A percentile compares a stretch with the other conserved stretches of the same genome.
Evolutionary conservation across 2,113 vertebrate species (phyloP).

Genomic region (Dicentrarchus labrax): DNA sequence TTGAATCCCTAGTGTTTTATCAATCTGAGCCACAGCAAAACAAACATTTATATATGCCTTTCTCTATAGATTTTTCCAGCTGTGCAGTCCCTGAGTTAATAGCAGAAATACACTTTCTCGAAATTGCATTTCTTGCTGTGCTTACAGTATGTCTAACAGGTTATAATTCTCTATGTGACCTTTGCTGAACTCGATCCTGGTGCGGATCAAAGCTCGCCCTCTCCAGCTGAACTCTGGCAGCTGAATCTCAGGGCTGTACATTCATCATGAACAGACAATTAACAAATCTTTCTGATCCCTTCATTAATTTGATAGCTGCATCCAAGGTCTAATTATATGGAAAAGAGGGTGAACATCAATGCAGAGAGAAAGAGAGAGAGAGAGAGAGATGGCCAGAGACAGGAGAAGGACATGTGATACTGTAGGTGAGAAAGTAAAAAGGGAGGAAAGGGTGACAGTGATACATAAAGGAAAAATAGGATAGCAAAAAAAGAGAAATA

Average conservation of each 20-base stretch:
- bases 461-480: constrained; percentile 13
- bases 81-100: not conserved
- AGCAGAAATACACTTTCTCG: not conserved
- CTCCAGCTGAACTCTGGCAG: constrained; percentile 4
- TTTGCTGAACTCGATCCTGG: constrained; percentile 24
- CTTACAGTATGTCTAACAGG: not conserved
- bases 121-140: not conserved
- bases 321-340: constrained; percentile 6
- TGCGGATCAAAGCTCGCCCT: constrained; percentile 39
- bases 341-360: constrained; percentile 14
- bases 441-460: constrained; percentile 15
- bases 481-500: constrained; percentile 18
- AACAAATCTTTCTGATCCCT: constrained; percentile 38
- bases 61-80: not conserved
- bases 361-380: not conserved
- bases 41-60: not conserved
- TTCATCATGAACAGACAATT: constrained; percentile 11
- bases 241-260: not conserved
- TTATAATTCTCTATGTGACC: constrained; percentile 11
- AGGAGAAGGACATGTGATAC: not conserved
- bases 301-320: constrained; percentile 35
- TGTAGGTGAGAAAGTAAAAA: constrained; percentile 1
- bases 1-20: not conserved
- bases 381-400: not conserved
- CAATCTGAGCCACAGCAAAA: not conserved